Evolutionary conservation across 2,113 vertebrate genomes (phyloP).

Genomic region (Charadrius vociferus): DNA sequence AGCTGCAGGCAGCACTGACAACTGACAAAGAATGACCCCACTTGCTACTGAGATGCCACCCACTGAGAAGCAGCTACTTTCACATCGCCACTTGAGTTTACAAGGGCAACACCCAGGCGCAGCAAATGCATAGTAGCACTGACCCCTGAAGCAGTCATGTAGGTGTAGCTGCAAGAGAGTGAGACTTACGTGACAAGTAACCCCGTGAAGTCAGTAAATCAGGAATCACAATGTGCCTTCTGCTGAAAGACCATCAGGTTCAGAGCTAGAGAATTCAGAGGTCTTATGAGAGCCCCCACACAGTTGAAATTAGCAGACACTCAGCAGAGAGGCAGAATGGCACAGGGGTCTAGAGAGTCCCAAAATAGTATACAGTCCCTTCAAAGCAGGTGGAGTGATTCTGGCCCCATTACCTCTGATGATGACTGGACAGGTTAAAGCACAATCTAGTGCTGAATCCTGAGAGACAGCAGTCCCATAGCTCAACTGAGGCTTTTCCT

Average conservation of each 20-base stretch:
- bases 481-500: background rate
- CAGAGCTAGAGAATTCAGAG: background rate
- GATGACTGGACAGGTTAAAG: background rate
- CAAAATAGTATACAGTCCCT: background rate
- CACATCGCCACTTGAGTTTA: background rate
- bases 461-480: background rate
- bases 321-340: background rate
- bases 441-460: background rate
- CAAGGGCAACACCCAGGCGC: background rate
- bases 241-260: background rate
- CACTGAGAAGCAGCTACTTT: background rate
- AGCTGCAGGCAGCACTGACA: background rate
- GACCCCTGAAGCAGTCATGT: background rate
- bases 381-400: background rate
- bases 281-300: fast-evolving
- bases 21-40: background rate
- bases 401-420: background rate
- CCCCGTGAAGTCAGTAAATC: background rate
- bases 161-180: background rate
- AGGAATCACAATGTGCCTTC: background rate
- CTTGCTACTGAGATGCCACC: background rate
- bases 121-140: background rate
- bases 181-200: background rate
- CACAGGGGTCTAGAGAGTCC: background rate
- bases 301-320: background rate